Base-by-base conservation (phyloP, 2,113 vertebrate genomes). In the Phasianus colchicus region DNA sequence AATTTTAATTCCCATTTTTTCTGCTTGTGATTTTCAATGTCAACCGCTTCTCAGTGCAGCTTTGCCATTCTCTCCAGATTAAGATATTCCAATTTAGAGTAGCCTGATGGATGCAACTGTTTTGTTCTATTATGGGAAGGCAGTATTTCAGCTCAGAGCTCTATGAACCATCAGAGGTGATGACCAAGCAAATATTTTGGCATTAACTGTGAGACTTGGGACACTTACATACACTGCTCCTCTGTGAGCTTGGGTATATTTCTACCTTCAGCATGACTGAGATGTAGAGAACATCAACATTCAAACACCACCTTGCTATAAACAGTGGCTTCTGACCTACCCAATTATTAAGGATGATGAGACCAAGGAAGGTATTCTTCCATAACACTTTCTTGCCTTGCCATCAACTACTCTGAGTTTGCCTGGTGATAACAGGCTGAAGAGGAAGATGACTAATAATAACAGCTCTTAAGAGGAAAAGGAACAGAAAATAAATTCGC, bases 1-100 rank as follows among this genome's bases (percentile, higher is more conserved):
- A 67, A 19, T 85, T 95, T 92, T 63, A 40, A 61, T 72, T 76
- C 32, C 15, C 30, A 19, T 72, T 89, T 93, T 93, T 84, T 60
- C 52, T 60, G 4, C 16, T 54, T 79, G 40, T 20, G 27, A 89
- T 87, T 92, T 91, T 72, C 93, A 48, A 20, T 83, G 70, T 83
- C 58, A 19, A 20, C 1, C 50, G 30, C 64, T 80, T 58, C 67
- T 70, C 54, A 75, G 0, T 24, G 25, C 13, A 32, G 25, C 20
- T 63, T 87, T 30, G 29, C 24, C 34, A 9, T 34, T 66, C 38
- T 63, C 30, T 16, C 11, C 36, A 40, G 10, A 36, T 18, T 61
- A 64, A 86, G 36, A 50, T 50, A 83, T 50, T 74, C 11, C 34
- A 74, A 30, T 64, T 48, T 24, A 27, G 27, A 36, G 14, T 29